Conservation (phyloP, 2,888 invertebrate species). For the Sympetrum striolatum region DNA sequence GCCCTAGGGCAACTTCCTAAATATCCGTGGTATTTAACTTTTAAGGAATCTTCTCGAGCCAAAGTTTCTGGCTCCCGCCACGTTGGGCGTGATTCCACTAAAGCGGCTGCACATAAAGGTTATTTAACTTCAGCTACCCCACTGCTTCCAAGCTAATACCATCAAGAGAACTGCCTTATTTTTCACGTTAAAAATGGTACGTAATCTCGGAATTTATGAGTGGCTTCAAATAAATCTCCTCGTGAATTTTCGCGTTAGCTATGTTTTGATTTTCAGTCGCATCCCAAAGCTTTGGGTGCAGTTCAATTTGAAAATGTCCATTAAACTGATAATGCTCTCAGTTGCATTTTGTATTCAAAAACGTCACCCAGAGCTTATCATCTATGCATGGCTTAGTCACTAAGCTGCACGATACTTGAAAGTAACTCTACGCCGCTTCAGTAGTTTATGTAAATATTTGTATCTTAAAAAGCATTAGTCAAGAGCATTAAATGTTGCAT, state of each 20-base stretch:
- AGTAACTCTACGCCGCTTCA: background rate
- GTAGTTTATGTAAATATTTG: too few species aligned
- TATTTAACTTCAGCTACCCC: background rate
- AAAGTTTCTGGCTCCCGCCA: too few species aligned
- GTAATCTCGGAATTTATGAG: background rate
- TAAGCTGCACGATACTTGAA: background rate
- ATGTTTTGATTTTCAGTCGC: background rate
- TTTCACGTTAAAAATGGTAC: too few species aligned
- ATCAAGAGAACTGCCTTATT: too few species aligned
- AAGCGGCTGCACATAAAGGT: too few species aligned
- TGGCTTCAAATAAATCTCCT: constrained; percentile 37
- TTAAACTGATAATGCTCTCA: too few species aligned
- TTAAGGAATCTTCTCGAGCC: too few species aligned
- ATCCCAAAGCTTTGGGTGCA: background rate
- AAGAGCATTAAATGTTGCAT: background rate
- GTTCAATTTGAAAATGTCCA: background rate
- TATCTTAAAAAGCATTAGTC: too few species aligned
- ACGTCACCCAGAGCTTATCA: background rate
- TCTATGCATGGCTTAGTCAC: background rate
- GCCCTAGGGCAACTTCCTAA: too few species aligned
- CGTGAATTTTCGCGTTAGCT: background rate
- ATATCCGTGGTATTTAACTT: too few species aligned
- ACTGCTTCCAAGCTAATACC: background rate
- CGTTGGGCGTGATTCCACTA: too few species aligned
- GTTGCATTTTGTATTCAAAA: too few species aligned